Percentiles rank a stretch among this genome's conserved stretches.
These are phyloP conservation scores for Caenorhabditis sp. DNA, from an alignment of 2,888 invertebrate genomes.

Conservation along the genomic window DNA sequence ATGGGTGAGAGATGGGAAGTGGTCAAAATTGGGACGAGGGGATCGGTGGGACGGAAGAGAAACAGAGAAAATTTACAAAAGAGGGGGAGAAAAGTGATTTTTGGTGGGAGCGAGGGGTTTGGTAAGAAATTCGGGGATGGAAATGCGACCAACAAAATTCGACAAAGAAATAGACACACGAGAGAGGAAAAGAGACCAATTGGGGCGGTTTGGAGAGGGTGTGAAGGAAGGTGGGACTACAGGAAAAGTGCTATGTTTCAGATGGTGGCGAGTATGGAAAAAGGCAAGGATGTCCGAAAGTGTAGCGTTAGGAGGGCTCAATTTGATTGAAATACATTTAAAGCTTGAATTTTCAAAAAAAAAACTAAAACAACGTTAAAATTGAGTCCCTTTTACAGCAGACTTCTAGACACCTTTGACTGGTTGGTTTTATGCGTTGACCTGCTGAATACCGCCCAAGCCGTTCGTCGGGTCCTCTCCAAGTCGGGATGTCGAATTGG, in stretches of 20 bases:
- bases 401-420: too few species aligned
- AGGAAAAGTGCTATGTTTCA: not conserved
- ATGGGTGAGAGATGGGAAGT: constrained; percentile 1
- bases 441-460: constrained; percentile 12
- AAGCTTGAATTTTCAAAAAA: too few species aligned
- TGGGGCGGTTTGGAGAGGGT: not conserved
- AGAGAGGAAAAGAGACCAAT: constrained; percentile 10
- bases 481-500: constrained; percentile 32
- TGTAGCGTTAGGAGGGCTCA: too few species aligned
- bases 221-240: too few species aligned
- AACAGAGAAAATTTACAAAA: constrained; percentile 39
- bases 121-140: constrained; percentile 17
- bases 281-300: constrained; percentile 1
- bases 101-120: constrained; percentile 13
- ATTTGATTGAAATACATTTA: too few species aligned
- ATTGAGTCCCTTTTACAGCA: not conserved
- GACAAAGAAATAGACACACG: constrained; percentile 54
- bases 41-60: not conserved
- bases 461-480: constrained; percentile 43
- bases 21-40: constrained; percentile 12
- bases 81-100: constrained; percentile 2
- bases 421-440: constrained; percentile 1
- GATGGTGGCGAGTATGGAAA: too few species aligned
- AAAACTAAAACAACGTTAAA: too few species aligned
- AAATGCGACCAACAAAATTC: constrained; percentile 45